Evolutionary conservation across 37 sponge, comb jelly and placozoan genomes (phyloP), one percentile per base, ranked within the genome.

Genomic region (Cliona cf. orientalis): DNA sequence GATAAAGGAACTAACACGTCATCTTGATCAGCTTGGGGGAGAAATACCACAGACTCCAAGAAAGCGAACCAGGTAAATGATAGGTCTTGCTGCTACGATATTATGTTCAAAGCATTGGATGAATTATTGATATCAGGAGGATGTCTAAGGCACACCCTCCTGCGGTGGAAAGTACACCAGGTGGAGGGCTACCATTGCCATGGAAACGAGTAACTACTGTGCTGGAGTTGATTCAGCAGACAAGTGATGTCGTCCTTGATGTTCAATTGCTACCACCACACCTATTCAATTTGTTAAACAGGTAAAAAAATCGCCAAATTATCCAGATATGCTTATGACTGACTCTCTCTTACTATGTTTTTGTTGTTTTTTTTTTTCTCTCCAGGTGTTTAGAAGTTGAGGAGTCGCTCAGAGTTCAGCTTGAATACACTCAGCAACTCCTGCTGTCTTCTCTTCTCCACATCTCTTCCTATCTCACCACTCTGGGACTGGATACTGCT

Each of bases 371-470:
- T 34, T 3, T 37, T 60, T 42, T 34, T 66, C 2, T 46, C 2
- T 42, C 21, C 43, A 86, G 85, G 74, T 62, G 72, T 63, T 31
- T 83, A 33, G 81, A 80, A 19, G 65, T 41, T n/a, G 90, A 85
- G 29, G 84, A 84, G 17, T 22, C 5, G 12, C 41, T 21, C 25
- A 29, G 78, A 41, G n/a, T 45, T 9, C 35, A 39, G 0, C 31
- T 85, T 49, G 94, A 89, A 71, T 93, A 90, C 74, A 74, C 76
- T 22, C 80, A 85, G 46, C 91, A 90, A 66, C 72, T 93, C 58
- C 37, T 93, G 14, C 80, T 93, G 29, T 37, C 83, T 6, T 31
- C 29, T 5, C 69, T 93, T 23, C 71, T 78, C 26, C 14, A 56
- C 68, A 64, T 81, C 23, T 86, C 84, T 40, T 23, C 42, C n/a